Base-by-base conservation (phyloP, 2,113 vertebrate species). In the Scophthalmus maximus region DNA sequence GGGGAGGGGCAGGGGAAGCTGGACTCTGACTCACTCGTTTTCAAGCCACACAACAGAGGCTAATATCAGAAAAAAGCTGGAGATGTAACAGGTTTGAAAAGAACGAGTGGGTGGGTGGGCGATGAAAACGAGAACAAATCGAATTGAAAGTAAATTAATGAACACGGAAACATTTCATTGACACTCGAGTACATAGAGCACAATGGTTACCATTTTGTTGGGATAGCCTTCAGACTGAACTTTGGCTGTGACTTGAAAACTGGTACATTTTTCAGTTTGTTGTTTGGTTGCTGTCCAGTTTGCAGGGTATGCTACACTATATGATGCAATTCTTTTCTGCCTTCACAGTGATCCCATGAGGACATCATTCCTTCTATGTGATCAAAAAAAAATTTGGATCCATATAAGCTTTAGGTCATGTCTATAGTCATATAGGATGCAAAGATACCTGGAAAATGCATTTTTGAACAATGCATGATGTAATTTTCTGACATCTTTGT, bases 11-110 rank as follows among this genome's bases (percentile, higher is more conserved):
- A 25, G 51, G 18, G 10, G 7, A 17, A 22, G 67, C 62, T 73
- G 68, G 27, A 79, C 38, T 53, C 22, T 71, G 56, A 70, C 36
- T 72, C 52, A n/a, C n/a, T n/a, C n/a, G n/a, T 56, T 40, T 17
- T 40, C 36, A 40, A 0, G 68, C 22, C 36, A 27, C 55, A 3
- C 34, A 73, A 47, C 25, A 68, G 29, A 75, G 38, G 55, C 2
- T 4, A 29, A 53, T 46, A 26, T 10, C 12, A 1, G 4, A 17
- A 56, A 56, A 38, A 27, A 30, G 47, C 6, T 25, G 15, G 18
- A 47, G 44, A 34, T 6, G 14, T 34, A 56, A 76, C 12, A 60
- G 57, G 55, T 38, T 59, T 32, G 36, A 58, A 36, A 52, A 42
- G 34, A 7, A 32, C 27, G 18, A 53, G 38, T 27, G 4, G 36